Base-by-base conservation (phyloP, 2,113 vertebrate genomes). In the Arvicanthis niloticus region DNA sequence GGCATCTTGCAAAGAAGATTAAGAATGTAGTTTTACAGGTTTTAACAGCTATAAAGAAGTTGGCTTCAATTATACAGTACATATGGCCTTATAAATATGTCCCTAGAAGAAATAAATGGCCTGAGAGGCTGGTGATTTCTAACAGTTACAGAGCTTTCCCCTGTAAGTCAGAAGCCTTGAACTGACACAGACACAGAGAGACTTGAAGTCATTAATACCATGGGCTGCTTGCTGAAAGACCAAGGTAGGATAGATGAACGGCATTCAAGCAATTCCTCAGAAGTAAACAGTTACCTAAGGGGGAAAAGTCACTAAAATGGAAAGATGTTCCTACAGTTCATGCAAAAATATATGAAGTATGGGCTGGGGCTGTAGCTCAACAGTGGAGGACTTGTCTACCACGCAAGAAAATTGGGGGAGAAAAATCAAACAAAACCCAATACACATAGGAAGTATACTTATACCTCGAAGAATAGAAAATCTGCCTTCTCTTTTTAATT, bases 11-110 rank as follows among this genome's bases (percentile, higher is more conserved):
- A 87, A 93, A 91, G 88, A 95, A 96, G 91, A 92, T 94, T 96
- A 97, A 98, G 97, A 98, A 97, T 88, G 96, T 9, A 88, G 60
- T 91, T 91, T 76, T 91, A 93, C 10, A 77, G 91, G 96, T 96
- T 94, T 97, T 96, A 93, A 94, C 4, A 72, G 91, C 85, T 56
- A 89, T 0, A 15, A 75, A 81, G 88, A 96, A 84, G 93, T 87
- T 73, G 3, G 67, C 81, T 92, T 94, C 92, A 93, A 87, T 96
- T 91, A 97, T 82, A 87, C 21, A 91, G 86, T 72, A 96, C 34
- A 65, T n/a, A 73, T 2, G 91, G 77, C 86, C 91, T 96, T 91
- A 92, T 93, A 97, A 98, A 91, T 84, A 92, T 29, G 80, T 93
- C 92, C 88, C 60, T 13, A 77, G 73, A 40, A 97, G 90, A 93